Conservation (phyloP, 2,888 invertebrate genomes). For the Sycophila texana region DNA sequence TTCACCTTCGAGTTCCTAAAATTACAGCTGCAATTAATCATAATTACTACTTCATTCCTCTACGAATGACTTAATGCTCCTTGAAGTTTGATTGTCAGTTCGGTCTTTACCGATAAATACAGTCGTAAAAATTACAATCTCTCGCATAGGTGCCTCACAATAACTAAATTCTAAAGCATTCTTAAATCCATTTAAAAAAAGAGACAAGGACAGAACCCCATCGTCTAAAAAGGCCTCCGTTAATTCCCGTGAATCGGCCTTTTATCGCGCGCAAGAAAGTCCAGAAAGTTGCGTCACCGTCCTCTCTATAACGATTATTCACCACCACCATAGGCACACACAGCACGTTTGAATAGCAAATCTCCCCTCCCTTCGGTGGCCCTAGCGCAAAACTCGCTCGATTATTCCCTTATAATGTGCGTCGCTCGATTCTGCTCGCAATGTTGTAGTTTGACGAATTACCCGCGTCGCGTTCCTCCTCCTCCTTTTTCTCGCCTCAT, state of each 20-base stretch:
- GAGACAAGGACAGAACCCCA: background rate
- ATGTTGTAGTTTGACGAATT: conserved; percentile 6
- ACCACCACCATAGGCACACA: background rate
- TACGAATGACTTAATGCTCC: background rate
- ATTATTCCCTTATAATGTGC: conserved; percentile 38
- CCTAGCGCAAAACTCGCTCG: conserved; percentile 20
- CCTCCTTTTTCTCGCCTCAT: conserved; percentile 3
- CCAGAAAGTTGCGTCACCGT: background rate
- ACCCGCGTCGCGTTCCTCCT: no score
- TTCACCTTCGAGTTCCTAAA: background rate
- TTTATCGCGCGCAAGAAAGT: conserved; percentile 29
- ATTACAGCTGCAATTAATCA: conserved; percentile 14
- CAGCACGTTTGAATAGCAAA: background rate
- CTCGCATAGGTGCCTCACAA: conserved; percentile 7
- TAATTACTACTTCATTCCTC: no score
- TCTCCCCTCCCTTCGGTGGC: background rate
- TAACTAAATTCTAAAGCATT: conserved; percentile 6
- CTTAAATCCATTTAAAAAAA: background rate
- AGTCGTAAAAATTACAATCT: conserved; percentile 27
- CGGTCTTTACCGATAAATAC: background rate
- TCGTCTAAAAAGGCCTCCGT: background rate
- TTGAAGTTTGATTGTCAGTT: background rate
- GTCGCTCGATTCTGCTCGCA: background rate
- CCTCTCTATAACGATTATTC: conserved; percentile 23
- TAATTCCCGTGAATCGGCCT: conserved; percentile 26